phyloP scores from a whole-genome alignment of 23 tunicate species.

The Trididemnum clinides region DNA sequence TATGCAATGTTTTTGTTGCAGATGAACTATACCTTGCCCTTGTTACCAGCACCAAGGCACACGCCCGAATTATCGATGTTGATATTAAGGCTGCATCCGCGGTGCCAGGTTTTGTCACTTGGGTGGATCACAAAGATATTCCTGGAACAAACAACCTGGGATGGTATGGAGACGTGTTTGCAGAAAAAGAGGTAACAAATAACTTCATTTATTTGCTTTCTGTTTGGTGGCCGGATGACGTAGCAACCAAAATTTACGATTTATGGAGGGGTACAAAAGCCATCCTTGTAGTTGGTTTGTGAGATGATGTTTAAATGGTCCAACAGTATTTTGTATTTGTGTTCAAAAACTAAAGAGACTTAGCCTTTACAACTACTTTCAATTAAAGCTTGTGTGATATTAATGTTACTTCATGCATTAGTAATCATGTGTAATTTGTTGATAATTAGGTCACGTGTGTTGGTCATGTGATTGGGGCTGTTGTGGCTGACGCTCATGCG shows the following conservation, averaged over 20 bases:
- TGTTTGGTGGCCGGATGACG: neutral
- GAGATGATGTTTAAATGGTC: no score
- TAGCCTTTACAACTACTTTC: no score
- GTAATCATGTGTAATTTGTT: no score
- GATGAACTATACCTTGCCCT: slow-evolving; percentile 69
- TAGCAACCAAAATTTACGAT: neutral
- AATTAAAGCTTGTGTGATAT: no score
- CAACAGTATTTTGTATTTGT: no score
- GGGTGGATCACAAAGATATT: slow-evolving; percentile 61
- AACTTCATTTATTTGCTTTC: neutral
- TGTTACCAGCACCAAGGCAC: slow-evolving; percentile 76
- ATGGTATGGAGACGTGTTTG: slow-evolving; percentile 44
- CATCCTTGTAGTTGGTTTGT: no score
- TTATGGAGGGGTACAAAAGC: no score
- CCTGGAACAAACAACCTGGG: slow-evolving; percentile 35
- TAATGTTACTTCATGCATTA: no score
- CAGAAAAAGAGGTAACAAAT: slow-evolving; percentile 13
- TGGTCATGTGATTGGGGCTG: slow-evolving; percentile 89
- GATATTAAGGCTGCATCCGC: slow-evolving; percentile 44
- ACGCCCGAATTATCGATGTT: slow-evolving; percentile 57
- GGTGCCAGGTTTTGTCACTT: slow-evolving; percentile 72
- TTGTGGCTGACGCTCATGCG: slow-evolving; percentile 78
- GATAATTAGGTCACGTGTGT: slow-evolving; percentile 63
- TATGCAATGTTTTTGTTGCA: neutral
- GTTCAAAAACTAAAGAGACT: no score